Evolutionary conservation across 2,888 invertebrate genomes (phyloP).

Genomic region (Sphaeridia pumilis): DNA sequence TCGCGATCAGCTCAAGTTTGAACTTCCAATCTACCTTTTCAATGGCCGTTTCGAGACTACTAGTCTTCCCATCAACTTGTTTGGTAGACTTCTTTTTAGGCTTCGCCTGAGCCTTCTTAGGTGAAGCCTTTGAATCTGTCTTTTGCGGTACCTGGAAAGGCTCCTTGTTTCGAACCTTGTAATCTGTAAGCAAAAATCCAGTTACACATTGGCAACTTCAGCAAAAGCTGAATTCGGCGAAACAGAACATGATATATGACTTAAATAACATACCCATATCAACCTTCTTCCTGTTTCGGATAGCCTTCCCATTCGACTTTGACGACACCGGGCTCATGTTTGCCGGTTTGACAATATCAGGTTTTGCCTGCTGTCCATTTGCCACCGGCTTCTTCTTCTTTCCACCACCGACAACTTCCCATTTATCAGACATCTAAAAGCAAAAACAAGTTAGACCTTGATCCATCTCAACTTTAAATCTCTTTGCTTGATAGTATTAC

Average conservation of each 20-base stretch:
- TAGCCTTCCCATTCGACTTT: constrained; percentile 13
- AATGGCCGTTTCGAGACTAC: constrained; percentile 12
- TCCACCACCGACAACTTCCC: constrained; percentile 28
- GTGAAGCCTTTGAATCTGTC: neutral
- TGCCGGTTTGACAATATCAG: neutral
- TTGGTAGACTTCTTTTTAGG: constrained; percentile 3
- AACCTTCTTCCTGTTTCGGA: constrained; percentile 2
- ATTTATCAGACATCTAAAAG: constrained; percentile 34
- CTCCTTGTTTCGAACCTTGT: constrained; percentile 5
- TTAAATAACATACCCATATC: constrained; percentile 3
- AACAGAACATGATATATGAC: neutral
- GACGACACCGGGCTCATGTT: neutral
- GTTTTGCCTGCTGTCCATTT: constrained; percentile 5
- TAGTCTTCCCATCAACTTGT: neutral
- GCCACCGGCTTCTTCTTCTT: constrained; percentile 16
- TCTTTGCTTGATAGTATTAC: too few relatives aligned
- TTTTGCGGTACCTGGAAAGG: constrained; percentile 7
- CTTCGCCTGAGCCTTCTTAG: neutral
- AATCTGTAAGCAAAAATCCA: constrained; percentile 5
- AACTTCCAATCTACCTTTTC: constrained; percentile 7
- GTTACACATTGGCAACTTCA: neutral
- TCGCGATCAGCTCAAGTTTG: neutral
- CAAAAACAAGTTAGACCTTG: too few relatives aligned
- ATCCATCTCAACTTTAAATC: too few relatives aligned
- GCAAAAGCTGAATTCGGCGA: too few relatives aligned